phyloP scores from a whole-genome alignment of 2,797 vertebrate species.

The Scolopax rusticola region DNA sequence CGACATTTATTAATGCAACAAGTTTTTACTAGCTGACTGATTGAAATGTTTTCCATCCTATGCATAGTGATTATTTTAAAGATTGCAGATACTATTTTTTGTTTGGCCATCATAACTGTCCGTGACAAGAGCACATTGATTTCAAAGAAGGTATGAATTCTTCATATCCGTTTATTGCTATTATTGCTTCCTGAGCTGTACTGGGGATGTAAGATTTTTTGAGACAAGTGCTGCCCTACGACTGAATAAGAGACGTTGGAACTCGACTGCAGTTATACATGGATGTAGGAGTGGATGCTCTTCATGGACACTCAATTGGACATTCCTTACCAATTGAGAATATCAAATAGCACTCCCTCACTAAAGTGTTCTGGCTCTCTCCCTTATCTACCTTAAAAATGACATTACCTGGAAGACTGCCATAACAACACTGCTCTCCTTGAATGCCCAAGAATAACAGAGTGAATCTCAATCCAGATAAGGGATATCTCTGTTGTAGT shows the following conservation, averaged over 20 bases:
- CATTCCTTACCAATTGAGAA: background rate
- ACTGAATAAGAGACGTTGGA: accelerated
- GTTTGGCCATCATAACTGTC: background rate
- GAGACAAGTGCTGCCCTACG: background rate
- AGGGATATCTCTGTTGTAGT: background rate
- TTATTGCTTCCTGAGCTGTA: background rate
- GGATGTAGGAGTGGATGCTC: background rate
- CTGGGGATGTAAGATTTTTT: background rate
- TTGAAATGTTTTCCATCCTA: background rate
- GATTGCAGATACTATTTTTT: background rate
- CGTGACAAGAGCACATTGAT: accelerated
- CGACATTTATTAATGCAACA: background rate
- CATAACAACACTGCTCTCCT: background rate
- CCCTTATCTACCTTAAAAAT: background rate
- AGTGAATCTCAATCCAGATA: background rate
- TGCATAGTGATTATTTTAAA: background rate
- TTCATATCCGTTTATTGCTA: background rate
- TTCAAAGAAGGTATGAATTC: background rate
- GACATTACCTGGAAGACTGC: background rate
- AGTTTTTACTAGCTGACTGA: background rate
- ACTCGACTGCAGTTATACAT: background rate
- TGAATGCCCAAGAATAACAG: background rate
- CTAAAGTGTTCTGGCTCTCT: background rate
- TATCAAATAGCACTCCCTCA: background rate
- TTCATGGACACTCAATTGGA: background rate